These are phyloP conservation scores for Drosophila bocki DNA, from an alignment of 1,140 invertebrate genomes.

Conservation along the genomic window DNA sequence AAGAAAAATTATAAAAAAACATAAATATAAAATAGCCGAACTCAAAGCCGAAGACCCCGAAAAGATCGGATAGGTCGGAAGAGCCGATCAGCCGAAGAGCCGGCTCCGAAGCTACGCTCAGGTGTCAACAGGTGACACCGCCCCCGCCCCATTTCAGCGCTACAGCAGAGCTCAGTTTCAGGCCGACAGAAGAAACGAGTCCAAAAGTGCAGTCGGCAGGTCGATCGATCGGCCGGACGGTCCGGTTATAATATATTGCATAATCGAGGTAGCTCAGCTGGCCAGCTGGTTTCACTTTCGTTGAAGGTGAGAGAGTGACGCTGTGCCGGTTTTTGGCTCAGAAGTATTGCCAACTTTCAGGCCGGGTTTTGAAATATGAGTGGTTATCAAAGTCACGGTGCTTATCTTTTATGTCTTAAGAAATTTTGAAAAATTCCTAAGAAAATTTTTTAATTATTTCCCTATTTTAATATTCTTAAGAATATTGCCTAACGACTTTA, in stretches of 20 bases:
- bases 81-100: slow-evolving; percentile 72
- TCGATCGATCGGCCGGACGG: slow-evolving; percentile 33
- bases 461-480: too few species aligned
- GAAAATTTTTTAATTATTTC: too few species aligned
- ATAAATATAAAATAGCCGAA: slow-evolving; percentile 28
- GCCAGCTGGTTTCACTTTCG: slow-evolving; percentile 77
- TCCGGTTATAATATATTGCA: slow-evolving; percentile 44
- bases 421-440: too few species aligned
- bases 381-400: not conserved
- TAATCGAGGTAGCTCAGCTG: slow-evolving; percentile 35
- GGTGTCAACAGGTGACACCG: slow-evolving; percentile 65
- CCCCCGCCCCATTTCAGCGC: slow-evolving; percentile 45
- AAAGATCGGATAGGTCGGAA: slow-evolving; percentile 58
- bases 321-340: not conserved
- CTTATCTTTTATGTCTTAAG: not conserved
- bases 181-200: slow-evolving; percentile 68
- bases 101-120: slow-evolving; percentile 26
- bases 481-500: too few species aligned
- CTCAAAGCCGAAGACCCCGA: slow-evolving; percentile 44
- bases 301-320: slow-evolving; percentile 30
- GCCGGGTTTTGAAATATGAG: not conserved
- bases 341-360: slow-evolving; percentile 54
- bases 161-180: not conserved
- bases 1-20: slow-evolving; percentile 6
- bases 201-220: slow-evolving; percentile 63